These are phyloP conservation scores for Panulirus ornatus DNA, from an alignment of 1,140 invertebrate species.

Conservation along the genomic window DNA sequence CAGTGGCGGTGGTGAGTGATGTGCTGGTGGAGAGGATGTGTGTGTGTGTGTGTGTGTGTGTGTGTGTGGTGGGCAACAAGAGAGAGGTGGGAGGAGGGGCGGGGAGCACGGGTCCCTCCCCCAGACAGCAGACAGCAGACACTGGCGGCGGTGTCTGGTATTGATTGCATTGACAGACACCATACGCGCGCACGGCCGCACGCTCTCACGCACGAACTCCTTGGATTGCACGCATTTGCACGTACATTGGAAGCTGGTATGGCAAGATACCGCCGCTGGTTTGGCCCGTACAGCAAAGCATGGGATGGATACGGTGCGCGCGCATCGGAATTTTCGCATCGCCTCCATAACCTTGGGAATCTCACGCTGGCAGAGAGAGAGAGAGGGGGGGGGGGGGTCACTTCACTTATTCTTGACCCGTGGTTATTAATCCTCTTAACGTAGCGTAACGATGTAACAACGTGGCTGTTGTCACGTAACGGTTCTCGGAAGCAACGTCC, in stretches of 20 bases:
- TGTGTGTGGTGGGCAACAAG: background rate
- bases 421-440: background rate
- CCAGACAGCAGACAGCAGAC: background rate
- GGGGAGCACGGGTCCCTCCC: background rate
- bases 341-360: background rate
- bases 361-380: background rate
- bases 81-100: background rate
- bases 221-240: too few species aligned
- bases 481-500: too few species aligned
- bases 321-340: too few species aligned
- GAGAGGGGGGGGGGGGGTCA: background rate
- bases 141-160: slow-evolving; percentile 49
- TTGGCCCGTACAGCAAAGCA: too few species aligned
- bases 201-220: background rate
- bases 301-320: too few species aligned
- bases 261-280: too few species aligned
- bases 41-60: background rate
- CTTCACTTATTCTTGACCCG: background rate
- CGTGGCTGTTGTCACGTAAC: too few species aligned
- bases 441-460: too few species aligned
- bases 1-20: background rate
- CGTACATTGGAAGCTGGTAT: too few species aligned
- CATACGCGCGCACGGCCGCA: slow-evolving; percentile 16
- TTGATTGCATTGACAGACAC: slow-evolving; percentile 54
- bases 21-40: background rate